phyloP scores from a whole-genome alignment of 2,888 invertebrate genomes.

The Cryptus viduatorius region DNA sequence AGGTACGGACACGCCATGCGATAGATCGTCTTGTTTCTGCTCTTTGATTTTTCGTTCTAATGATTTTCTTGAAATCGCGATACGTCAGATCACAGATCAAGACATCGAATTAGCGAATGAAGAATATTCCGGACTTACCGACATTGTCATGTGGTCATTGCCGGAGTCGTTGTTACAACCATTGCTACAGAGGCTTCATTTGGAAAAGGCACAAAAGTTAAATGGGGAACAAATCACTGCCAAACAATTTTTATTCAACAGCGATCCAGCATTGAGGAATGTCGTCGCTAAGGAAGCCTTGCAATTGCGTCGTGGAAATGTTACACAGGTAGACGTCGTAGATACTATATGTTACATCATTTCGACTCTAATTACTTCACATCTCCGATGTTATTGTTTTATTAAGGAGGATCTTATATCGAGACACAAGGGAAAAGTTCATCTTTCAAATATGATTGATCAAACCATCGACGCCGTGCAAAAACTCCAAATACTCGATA shows the following conservation, averaged over 20 bases:
- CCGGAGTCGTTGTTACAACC: conserved; percentile 93
- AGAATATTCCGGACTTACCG: conserved; percentile 91
- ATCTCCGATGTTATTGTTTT: no score
- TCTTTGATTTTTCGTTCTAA: not conserved
- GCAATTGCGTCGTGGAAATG: conserved; percentile 90
- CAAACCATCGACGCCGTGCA: conserved; percentile 92
- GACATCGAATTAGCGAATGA: conserved; percentile 90
- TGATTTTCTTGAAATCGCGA: conserved; percentile 3
- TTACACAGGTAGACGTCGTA: conserved; percentile 84
- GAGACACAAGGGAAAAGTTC: conserved; percentile 91
- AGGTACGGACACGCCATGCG: conserved; percentile 82
- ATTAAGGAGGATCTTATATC: conserved; percentile 89
- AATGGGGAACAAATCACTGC: conserved; percentile 82
- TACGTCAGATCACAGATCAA: conserved; percentile 88
- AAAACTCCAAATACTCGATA: conserved; percentile 91
- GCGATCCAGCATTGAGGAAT: conserved; percentile 91
- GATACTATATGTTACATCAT: not conserved
- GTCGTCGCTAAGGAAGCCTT: conserved; percentile 95
- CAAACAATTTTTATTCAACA: conserved; percentile 83
- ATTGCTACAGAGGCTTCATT: conserved; percentile 89
- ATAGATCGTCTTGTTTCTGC: no score
- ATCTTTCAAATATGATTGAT: conserved; percentile 90
- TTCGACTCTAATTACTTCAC: no score
- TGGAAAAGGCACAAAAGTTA: conserved; percentile 87
- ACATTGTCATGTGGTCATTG: conserved; percentile 92